These are phyloP conservation scores for Pimephales promelas DNA, from an alignment of 2,113 vertebrate genomes.

Conservation along the genomic window DNA sequence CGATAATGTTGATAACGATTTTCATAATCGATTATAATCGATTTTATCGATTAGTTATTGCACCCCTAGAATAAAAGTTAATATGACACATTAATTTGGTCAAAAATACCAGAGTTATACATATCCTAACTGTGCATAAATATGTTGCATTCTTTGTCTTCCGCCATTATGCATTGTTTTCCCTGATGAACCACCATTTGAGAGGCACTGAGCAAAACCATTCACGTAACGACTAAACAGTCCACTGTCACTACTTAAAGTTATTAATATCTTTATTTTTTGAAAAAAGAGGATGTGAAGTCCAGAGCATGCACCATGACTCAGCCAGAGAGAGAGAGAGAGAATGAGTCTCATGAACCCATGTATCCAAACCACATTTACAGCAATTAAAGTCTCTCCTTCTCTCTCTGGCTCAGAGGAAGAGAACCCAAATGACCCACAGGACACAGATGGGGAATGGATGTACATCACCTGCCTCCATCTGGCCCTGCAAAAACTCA, in stretches of 20 bases:
- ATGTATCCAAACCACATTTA: conserved; percentile 36
- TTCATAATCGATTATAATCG: too few relatives aligned
- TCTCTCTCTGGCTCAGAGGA: conserved; percentile 14
- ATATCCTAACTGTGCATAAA: neutral
- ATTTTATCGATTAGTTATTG: too few relatives aligned
- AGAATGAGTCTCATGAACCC: conserved; percentile 12
- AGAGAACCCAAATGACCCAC: conserved; percentile 30
- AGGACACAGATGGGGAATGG: conserved; percentile 32
- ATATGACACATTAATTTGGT: neutral
- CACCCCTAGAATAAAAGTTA: too few relatives aligned
- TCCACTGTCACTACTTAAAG: neutral
- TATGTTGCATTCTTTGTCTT: neutral
- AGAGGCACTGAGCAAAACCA: neutral
- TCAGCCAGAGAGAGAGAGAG: neutral
- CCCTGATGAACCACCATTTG: neutral
- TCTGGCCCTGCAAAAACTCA: conserved; percentile 7
- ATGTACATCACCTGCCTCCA: conserved; percentile 23
- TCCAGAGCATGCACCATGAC: neutral
- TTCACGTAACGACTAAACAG: neutral
- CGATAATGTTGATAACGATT: too few relatives aligned
- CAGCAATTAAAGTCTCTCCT: conserved; percentile 31
- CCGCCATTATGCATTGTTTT: neutral
- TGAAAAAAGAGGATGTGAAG: neutral
- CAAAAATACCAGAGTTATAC: neutral
- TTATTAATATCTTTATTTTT: conserved; percentile 10